Percentiles rank a stretch among this genome's conserved stretches.
phyloP scores from a whole-genome alignment of 1,140 invertebrate genomes.

The Microplitis demolitor region DNA sequence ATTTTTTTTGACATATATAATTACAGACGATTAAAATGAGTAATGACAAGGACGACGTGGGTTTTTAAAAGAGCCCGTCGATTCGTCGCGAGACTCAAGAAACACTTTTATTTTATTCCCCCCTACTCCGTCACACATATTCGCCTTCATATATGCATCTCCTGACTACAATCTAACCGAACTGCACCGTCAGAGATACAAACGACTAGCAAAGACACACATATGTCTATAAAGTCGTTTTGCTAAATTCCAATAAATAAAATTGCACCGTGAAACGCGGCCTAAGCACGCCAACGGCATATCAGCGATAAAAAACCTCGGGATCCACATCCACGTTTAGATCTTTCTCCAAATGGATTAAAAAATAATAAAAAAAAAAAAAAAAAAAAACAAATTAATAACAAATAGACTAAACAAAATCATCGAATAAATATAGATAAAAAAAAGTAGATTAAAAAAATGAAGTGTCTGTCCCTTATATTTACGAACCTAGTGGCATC shows the following conservation, averaged over 20 bases:
- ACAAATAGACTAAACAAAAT: neutral
- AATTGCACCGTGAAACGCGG: conserved; percentile 55
- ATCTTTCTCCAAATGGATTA: neutral
- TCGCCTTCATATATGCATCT: neutral
- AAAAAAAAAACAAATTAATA: neutral
- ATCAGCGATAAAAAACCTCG: conserved; percentile 44
- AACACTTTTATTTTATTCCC: too few species aligned
- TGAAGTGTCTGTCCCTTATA: conserved; percentile 45
- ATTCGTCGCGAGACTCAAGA: neutral
- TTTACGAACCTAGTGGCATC: conserved; percentile 50
- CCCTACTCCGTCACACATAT: neutral
- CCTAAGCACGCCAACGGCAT: conserved; percentile 51
- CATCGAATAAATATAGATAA: neutral
- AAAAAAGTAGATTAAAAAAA: conserved; percentile 30
- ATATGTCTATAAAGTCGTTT: conserved; percentile 22
- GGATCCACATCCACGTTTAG: neutral
- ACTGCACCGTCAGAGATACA: neutral
- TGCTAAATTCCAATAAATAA: conserved; percentile 51
- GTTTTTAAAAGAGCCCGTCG: conserved; percentile 3
- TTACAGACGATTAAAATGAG: conserved; percentile 35
- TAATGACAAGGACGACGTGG: conserved; percentile 25
- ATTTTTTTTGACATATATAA: conserved; percentile 19
- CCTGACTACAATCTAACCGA: too few species aligned
- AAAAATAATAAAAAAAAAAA: neutral
- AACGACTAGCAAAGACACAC: conserved; percentile 3